phyloP scores from a whole-genome alignment of 2,888 invertebrate genomes.

The Polylopha cassiicola region DNA sequence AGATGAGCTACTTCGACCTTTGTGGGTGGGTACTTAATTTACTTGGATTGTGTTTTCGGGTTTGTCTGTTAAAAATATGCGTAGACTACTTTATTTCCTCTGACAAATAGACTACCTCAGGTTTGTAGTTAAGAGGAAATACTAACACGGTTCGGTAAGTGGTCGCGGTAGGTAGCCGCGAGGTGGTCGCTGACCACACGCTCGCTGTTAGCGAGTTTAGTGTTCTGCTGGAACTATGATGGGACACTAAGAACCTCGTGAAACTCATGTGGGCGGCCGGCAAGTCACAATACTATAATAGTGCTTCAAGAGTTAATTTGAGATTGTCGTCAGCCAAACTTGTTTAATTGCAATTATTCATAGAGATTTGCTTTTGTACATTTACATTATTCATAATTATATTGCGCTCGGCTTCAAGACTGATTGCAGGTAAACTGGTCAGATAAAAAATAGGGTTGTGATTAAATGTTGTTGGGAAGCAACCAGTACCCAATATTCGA shows the following conservation, averaged over 20 bases:
- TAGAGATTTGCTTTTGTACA: no score
- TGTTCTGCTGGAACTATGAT: conserved; percentile 16
- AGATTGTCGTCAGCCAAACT: no score
- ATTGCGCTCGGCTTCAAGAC: no score
- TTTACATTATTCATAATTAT: no score
- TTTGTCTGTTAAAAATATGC: conserved; percentile 65
- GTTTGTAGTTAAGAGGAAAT: conserved; percentile 51
- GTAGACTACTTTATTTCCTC: conserved; percentile 69
- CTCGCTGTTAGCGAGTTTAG: conserved; percentile 21
- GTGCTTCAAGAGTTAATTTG: background rate
- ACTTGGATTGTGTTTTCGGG: conserved; percentile 47
- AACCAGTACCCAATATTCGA: no score
- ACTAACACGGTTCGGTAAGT: conserved; percentile 42
- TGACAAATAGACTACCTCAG: conserved; percentile 45
- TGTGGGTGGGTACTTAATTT: conserved; percentile 36
- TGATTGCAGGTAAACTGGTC: no score
- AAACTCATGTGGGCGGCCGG: conserved; percentile 8
- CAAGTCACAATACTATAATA: conserved; percentile 3
- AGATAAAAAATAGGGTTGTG: no score
- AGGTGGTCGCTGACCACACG: conserved; percentile 28
- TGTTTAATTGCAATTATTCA: no score
- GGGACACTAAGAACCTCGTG: conserved; percentile 4
- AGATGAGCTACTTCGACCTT: conserved; percentile 31
- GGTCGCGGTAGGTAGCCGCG: conserved; percentile 26
- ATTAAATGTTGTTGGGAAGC: no score